Percentiles rank a stretch among this genome's conserved stretches.
phyloP scores from a whole-genome alignment of 1,140 invertebrate species.

The Heliconius eleuchia region DNA sequence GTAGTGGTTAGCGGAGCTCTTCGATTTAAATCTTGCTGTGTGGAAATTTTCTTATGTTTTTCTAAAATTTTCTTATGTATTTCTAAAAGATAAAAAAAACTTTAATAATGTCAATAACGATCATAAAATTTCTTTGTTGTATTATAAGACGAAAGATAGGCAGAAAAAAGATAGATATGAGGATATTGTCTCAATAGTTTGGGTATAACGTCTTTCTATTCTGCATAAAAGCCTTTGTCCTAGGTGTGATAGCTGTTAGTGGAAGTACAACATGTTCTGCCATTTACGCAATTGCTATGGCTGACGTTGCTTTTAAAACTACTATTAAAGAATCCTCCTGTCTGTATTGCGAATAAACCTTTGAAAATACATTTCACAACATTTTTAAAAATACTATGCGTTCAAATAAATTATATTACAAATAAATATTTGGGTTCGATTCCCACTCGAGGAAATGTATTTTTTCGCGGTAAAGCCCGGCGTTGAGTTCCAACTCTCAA shows the following conservation, averaged over 20 bases:
- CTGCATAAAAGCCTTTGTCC: neutral
- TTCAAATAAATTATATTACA: no score
- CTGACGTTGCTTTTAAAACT: neutral
- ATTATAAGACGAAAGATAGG: neutral
- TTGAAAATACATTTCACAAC: neutral
- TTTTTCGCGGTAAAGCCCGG: no score
- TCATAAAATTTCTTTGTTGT: no score
- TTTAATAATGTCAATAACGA: no score
- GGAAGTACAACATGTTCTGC: neutral
- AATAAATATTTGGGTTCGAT: no score
- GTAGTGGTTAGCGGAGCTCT: no score
- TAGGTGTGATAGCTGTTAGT: conserved; percentile 6
- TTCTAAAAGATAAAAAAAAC: no score
- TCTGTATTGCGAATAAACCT: neutral
- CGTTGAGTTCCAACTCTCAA: no score
- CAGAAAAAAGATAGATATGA: neutral
- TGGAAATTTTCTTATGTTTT: no score
- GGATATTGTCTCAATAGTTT: neutral
- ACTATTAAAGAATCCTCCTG: neutral
- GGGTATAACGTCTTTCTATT: neutral
- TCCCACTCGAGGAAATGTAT: no score
- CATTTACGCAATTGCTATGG: conserved; percentile 8
- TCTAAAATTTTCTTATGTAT: no score
- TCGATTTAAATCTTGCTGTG: no score
- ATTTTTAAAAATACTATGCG: neutral